A percentile compares a stretch with the other conserved stretches of the same genome.
Conservation (phyloP, 2,797 vertebrate species). For the Tapera naevia region DNA sequence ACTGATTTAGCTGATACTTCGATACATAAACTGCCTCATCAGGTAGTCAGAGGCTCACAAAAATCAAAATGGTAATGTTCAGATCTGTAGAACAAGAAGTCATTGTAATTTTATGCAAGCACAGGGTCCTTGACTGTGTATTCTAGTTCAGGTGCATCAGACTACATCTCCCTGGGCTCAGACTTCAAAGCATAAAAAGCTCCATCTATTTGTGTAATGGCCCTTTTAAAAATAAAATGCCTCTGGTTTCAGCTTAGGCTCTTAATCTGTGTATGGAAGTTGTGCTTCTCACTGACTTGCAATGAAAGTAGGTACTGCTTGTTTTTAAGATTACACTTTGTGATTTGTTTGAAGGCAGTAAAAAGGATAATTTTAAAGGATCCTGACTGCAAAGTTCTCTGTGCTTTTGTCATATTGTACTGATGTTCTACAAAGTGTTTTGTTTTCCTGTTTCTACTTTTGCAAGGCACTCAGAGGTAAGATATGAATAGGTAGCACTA, state of each 20-base stretch:
- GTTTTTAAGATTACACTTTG: background rate
- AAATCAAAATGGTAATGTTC: background rate
- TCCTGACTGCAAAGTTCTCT: background rate
- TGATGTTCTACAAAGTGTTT: background rate
- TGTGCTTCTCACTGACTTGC: background rate
- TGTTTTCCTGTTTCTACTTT: background rate
- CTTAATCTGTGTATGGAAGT: background rate
- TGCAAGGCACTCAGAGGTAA: background rate
- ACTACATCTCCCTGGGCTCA: background rate
- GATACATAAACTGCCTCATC: background rate
- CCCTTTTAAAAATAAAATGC: background rate
- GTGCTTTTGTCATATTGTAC: background rate
- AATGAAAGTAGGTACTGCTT: background rate
- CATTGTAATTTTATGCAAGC: background rate
- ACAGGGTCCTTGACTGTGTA: background rate
- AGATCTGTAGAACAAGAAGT: background rate
- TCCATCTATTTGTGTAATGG: background rate
- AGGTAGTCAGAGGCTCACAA: background rate
- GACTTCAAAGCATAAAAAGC: background rate
- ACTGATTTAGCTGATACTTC: background rate
- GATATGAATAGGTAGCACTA: background rate
- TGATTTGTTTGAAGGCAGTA: background rate
- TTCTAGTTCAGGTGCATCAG: background rate
- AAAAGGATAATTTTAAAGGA: background rate
- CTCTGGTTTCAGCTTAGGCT: background rate